Evolutionary conservation across 2,888 invertebrate genomes (phyloP).

Genomic region (Euphydryas editha): DNA sequence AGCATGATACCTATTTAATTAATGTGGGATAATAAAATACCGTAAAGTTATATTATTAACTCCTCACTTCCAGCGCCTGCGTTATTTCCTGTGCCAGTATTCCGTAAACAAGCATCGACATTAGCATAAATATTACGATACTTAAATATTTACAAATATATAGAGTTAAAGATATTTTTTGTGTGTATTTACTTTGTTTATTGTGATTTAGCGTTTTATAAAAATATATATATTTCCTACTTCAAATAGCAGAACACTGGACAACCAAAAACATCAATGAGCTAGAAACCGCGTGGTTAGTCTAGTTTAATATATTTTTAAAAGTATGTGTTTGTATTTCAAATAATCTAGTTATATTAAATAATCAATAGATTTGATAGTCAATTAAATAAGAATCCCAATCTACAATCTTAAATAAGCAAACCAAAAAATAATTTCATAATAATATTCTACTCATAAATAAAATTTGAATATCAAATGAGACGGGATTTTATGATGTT

Average conservation of each 20-base stretch:
- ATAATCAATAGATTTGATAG: not conserved
- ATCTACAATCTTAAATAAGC: not conserved
- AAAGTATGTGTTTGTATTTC: no score
- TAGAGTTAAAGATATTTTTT: not conserved
- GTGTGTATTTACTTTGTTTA: not conserved
- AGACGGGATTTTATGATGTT: constrained; percentile 23
- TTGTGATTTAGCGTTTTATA: not conserved
- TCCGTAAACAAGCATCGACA: not conserved
- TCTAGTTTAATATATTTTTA: no score
- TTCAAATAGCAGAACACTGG: no score
- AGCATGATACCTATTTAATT: no score
- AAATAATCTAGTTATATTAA: no score
- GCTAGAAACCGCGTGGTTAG: no score
- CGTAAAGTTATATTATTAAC: not conserved
- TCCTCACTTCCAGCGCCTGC: not conserved
- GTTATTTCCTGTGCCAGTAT: constrained; percentile 3
- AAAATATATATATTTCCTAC: no score
- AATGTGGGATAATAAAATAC: no score
- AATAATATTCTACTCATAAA: constrained; percentile 5
- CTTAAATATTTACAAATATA: not conserved
- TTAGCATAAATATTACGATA: not conserved
- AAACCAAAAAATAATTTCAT: not conserved
- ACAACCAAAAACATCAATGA: no score
- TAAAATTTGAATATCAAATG: not conserved
- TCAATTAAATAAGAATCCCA: not conserved